Evolutionary conservation across 2,797 vertebrate genomes (phyloP).

Genomic region (Falco concolor): DNA sequence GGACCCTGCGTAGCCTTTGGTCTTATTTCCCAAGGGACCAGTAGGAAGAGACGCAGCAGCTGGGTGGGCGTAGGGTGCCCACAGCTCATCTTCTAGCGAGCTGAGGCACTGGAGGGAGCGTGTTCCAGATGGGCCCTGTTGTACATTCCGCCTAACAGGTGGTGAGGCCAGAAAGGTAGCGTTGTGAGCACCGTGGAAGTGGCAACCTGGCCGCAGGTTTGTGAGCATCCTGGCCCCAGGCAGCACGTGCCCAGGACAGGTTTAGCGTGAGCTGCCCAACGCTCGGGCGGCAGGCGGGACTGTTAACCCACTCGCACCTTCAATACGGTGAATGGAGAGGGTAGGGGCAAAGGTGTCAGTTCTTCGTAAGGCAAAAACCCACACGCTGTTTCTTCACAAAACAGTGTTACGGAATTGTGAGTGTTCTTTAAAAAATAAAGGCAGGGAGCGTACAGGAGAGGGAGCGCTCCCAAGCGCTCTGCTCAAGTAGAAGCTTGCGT

Average conservation of each 20-base stretch:
- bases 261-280: no score
- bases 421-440: background rate
- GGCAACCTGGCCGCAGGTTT: no score
- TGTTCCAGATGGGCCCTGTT: background rate
- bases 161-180: background rate
- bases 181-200: rapidly evolving
- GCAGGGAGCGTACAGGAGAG: background rate
- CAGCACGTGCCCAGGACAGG: rapidly evolving
- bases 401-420: rapidly evolving
- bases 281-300: no score
- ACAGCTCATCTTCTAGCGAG: background rate
- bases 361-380: background rate
- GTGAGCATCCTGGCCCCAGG: background rate
- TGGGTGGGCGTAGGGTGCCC: background rate
- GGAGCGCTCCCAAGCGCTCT: background rate
- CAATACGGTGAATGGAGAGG: background rate
- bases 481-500: background rate
- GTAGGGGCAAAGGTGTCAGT: background rate
- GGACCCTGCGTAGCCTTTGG: background rate
- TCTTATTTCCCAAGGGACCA: background rate
- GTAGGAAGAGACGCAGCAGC: background rate
- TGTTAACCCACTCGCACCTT: background rate
- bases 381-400: background rate
- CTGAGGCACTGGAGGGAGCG: rapidly evolving
- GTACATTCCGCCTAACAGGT: rapidly evolving